Conservation (phyloP, 2,113 vertebrate species). For the Macaca mulatta region DNA sequence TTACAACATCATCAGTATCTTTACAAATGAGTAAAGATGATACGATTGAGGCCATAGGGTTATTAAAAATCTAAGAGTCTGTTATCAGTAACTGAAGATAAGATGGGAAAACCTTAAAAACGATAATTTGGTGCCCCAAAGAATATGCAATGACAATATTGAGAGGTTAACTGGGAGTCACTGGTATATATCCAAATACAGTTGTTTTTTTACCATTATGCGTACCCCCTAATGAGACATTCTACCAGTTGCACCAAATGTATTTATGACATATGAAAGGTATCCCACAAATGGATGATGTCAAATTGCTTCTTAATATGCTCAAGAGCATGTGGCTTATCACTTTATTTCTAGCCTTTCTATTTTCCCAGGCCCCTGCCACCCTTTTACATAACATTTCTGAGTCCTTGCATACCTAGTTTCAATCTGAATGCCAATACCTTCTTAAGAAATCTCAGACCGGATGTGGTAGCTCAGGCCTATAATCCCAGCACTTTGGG, state of each 20-base stretch:
- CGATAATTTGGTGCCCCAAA: neutral
- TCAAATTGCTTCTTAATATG: neutral
- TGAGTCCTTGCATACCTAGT: neutral
- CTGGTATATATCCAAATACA: neutral
- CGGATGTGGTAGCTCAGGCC: no score
- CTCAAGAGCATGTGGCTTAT: neutral
- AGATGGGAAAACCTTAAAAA: neutral
- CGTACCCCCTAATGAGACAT: neutral
- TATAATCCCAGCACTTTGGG: no score
- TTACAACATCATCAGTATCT: neutral
- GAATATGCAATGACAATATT: neutral
- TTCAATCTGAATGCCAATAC: conserved; percentile 9
- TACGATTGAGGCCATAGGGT: neutral
- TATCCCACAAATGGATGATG: neutral
- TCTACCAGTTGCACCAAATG: neutral
- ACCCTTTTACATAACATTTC: neutral
- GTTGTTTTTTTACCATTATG: neutral
- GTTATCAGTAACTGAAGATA: neutral
- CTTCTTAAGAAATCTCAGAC: neutral
- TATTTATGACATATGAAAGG: neutral
- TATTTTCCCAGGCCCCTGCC: neutral
- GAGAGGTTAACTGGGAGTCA: neutral
- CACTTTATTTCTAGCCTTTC: neutral
- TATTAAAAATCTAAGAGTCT: neutral
- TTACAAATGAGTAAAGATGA: neutral